Percentiles rank a stretch among this genome's conserved stretches.
phyloP scores from a whole-genome alignment of 2,797 vertebrate species.

The Chromis chromis region DNA sequence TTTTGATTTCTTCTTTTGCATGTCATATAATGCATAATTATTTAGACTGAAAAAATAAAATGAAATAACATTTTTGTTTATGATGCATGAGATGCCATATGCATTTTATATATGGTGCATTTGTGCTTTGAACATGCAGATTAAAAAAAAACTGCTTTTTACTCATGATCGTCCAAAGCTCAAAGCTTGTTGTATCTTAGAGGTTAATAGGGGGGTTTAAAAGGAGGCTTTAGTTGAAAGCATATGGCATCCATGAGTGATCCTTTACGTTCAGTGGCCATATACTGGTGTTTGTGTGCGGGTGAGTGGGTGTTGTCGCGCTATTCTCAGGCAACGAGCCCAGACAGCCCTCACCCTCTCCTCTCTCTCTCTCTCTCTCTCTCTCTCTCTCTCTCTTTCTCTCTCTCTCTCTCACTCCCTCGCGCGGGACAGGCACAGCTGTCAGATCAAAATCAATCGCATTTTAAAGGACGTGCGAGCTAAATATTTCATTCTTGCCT shows the following conservation, averaged over 20 bases:
- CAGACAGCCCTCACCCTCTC: conserved; percentile 80
- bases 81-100: conserved; percentile 12
- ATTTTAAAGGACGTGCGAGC: conserved; percentile 87
- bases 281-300: conserved; percentile 81
- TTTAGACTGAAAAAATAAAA: conserved; percentile 13
- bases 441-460: conserved; percentile 88
- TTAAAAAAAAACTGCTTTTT: conserved; percentile 40
- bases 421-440: conserved; percentile 86
- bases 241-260: conserved; percentile 82
- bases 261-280: conserved; percentile 80
- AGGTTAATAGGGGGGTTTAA: conserved; percentile 76
- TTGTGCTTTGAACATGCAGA: conserved; percentile 58
- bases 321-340: conserved; percentile 82
- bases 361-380: conserved; percentile 59
- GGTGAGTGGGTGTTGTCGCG: conserved; percentile 82
- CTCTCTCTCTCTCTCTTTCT: conserved; percentile 57
- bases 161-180: conserved; percentile 66
- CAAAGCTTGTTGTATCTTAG: conserved; percentile 67
- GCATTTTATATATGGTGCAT: conserved; percentile 32
- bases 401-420: conserved; percentile 75
- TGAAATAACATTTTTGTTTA: conserved; percentile 7
- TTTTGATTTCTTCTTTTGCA: conserved; percentile 25
- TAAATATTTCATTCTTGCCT: conserved; percentile 89
- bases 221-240: conserved; percentile 78
- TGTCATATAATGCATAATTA: background rate